Evolutionary conservation across 1,140 invertebrate species (phyloP).

Genomic region (Coelopa frigida): DNA sequence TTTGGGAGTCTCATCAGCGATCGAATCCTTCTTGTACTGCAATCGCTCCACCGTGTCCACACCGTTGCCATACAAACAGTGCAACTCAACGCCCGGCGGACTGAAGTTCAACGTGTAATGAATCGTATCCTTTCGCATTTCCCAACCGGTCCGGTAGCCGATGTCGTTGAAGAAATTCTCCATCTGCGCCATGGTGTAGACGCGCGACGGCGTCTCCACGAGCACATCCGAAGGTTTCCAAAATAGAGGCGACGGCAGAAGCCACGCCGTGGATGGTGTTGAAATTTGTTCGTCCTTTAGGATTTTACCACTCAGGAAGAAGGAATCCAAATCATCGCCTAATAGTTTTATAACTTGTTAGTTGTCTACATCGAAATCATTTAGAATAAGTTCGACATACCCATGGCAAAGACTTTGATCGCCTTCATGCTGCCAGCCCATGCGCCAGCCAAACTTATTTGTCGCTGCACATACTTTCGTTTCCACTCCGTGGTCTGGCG

Average conservation of each 20-base stretch:
- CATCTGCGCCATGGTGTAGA: slow-evolving; percentile 81
- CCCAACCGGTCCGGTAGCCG: slow-evolving; percentile 73
- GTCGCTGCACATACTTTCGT: slow-evolving; percentile 73
- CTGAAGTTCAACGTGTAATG: slow-evolving; percentile 62
- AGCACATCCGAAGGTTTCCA: slow-evolving; percentile 81
- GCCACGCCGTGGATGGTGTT: slow-evolving; percentile 88
- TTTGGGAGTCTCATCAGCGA: slow-evolving; percentile 66
- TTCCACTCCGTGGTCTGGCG: slow-evolving; percentile 80
- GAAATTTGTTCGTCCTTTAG: slow-evolving; percentile 84
- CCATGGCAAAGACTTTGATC: slow-evolving; percentile 88
- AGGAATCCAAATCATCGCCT: slow-evolving; percentile 91
- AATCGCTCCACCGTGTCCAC: slow-evolving; percentile 77
- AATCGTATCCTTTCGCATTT: slow-evolving; percentile 81
- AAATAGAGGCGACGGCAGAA: slow-evolving; percentile 79
- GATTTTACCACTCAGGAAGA: slow-evolving; percentile 68
- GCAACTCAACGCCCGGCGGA: slow-evolving; percentile 80
- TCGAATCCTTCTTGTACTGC: slow-evolving; percentile 63
- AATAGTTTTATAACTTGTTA: slow-evolving; percentile 15
- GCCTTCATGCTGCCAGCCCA: slow-evolving; percentile 94
- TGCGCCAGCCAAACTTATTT: slow-evolving; percentile 83
- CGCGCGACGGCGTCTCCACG: slow-evolving; percentile 66
- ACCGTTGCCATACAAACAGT: slow-evolving; percentile 79
- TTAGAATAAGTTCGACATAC: slow-evolving; percentile 48
- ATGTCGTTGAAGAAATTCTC: slow-evolving; percentile 81
- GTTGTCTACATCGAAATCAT: slow-evolving; percentile 9